Evolutionary conservation across 2,113 vertebrate species (phyloP), one percentile per base, ranked within the genome.

Genomic region (Catharus fuscescens): DNA sequence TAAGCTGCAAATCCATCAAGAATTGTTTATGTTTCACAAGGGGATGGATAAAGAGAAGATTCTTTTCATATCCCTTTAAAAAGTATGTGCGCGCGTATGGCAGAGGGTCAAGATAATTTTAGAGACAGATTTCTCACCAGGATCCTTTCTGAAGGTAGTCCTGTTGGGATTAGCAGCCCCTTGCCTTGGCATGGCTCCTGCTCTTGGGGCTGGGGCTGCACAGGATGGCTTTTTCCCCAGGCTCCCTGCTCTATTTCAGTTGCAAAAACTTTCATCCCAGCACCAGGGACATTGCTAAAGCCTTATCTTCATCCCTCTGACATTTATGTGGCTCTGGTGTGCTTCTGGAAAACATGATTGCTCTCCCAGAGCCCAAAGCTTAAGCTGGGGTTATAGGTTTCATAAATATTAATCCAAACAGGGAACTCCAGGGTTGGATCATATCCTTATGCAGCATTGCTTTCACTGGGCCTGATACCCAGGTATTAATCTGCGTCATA

Each of bases 1-100:
- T 90, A 91, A 94, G 90, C 92, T 93, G 85, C 40, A 96, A 91
- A 95, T 94, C 79, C 82, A 92, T 62, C 90, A 90, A 54, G 81
- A 94, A 48, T 60, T 91, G 83, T 93, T 97, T 91, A 81, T 86
- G 52, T 84, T 96, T 89, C 91, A 93, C 80, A 65, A 95, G 73
- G 57, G 65, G 21, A 80, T 1, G 14, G 83, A 84, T 70, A 89
- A 60, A 67, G 56, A 88, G 65, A 89, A 94, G 65, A 91, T 86
- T 84, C 3, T 72, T 83, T 93, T 86, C 5, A 34, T 71, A 71
- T 40, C 52, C 52, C 47, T 93, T 73, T 74, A 70, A 78, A 86
- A 93, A 77, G 28, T 54, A 31, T n/a, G 36, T 15, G n/a, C 1
- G 17, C 0, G 21, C 0, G 0, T 48, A 73, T 65, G 67, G 88